A percentile compares a stretch with the other conserved stretches of the same genome.
phyloP scores from a whole-genome alignment of 2,888 invertebrate genomes.

The Allophyes oxyacanthae region DNA sequence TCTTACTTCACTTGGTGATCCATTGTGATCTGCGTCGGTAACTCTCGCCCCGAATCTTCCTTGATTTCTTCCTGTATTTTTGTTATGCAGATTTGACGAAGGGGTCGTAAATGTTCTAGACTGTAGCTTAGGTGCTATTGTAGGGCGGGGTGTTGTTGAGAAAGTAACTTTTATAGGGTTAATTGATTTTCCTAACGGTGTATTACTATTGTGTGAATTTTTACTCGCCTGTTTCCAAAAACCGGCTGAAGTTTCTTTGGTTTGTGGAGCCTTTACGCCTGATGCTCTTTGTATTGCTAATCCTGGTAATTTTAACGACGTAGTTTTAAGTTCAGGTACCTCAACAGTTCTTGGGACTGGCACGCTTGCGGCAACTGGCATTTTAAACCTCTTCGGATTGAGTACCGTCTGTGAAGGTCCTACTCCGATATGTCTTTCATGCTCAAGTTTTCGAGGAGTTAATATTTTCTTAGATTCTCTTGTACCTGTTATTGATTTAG shows the following conservation, averaged over 20 bases:
- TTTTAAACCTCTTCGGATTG: conserved; percentile 43
- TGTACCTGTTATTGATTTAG: conserved; percentile 11
- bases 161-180: conserved; percentile 36
- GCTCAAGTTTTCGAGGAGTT: conserved; percentile 14
- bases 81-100: conserved; percentile 1
- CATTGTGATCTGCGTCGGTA: conserved; percentile 9
- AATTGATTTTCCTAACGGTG: conserved; percentile 26
- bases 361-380: conserved; percentile 63
- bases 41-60: conserved; percentile 2
- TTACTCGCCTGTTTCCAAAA: conserved; percentile 22
- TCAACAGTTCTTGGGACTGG: conserved; percentile 58
- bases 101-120: conserved; percentile 10
- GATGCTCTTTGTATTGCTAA: conserved; percentile 12
- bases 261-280: conserved; percentile 1
- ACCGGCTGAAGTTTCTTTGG: conserved; percentile 26
- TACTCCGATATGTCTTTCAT: conserved; percentile 13
- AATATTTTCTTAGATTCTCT: conserved; percentile 23
- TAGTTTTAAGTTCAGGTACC: conserved; percentile 54
- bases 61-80: conserved; percentile 3
- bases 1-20: conserved; percentile 38
- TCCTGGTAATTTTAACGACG: conserved; percentile 19
- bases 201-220: conserved; percentile 20
- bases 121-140: background rate
- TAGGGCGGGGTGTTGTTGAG: conserved; percentile 42
- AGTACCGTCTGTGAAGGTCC: conserved; percentile 8